Evolutionary conservation across 2,113 vertebrate genomes (phyloP).

Genomic region (Paramisgurnus dabryanus): DNA sequence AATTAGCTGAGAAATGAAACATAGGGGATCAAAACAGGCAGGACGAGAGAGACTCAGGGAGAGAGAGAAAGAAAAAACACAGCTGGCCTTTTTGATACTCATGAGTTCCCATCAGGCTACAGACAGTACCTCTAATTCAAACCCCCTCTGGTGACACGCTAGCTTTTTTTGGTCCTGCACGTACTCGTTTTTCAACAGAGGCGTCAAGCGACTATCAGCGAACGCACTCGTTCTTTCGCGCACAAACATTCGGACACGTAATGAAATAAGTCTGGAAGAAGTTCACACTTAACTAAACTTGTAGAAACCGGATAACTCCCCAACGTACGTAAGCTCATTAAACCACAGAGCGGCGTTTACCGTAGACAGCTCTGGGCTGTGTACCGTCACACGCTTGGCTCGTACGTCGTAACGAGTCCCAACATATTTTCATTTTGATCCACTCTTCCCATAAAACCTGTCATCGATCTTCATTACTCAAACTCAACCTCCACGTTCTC

Average conservation of each 20-base stretch:
- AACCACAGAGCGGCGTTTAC: constrained; percentile 66
- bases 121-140: constrained; percentile 33
- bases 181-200: constrained; percentile 11
- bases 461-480: constrained; percentile 78
- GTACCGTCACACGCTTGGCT: constrained; percentile 62
- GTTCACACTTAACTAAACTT: constrained; percentile 47
- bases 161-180: constrained; percentile 11
- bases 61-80: constrained; percentile 51
- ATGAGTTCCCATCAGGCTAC: constrained; percentile 53
- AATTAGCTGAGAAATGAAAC: constrained; percentile 60
- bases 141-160: constrained; percentile 36
- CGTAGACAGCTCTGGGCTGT: constrained; percentile 44
- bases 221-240: background rate
- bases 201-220: constrained; percentile 3
- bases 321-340: constrained; percentile 71
- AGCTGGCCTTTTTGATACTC: constrained; percentile 60
- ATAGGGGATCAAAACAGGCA: constrained; percentile 44
- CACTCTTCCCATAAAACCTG: constrained; percentile 73
- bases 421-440: constrained; percentile 71
- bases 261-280: constrained; percentile 29
- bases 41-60: constrained; percentile 26
- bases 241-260: constrained; percentile 19
- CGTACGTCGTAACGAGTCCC: constrained; percentile 58
- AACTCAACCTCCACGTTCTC: constrained; percentile 61
- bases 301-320: constrained; percentile 70